A percentile compares a stretch with the other conserved stretches of the same genome.
These are phyloP conservation scores for Thryonomys swinderianus DNA, from an alignment of 2,113 vertebrate species.

Conservation along the genomic window DNA sequence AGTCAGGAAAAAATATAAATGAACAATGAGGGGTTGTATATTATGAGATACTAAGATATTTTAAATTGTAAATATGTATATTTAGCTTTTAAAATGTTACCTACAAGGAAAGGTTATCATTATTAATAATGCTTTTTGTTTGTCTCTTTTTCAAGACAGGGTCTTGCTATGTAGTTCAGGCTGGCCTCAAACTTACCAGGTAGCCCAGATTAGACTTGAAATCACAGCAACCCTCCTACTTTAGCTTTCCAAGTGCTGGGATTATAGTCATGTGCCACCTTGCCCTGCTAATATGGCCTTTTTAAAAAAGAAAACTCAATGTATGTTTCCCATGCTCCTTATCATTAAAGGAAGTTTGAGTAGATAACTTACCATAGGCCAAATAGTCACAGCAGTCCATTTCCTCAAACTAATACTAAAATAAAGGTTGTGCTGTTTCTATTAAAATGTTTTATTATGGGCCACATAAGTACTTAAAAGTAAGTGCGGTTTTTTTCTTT, in stretches of 20 bases:
- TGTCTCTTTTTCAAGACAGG: too few relatives aligned
- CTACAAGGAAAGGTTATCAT: background rate
- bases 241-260: too few relatives aligned
- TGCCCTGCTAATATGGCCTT: background rate
- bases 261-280: too few relatives aligned
- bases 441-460: background rate
- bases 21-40: background rate
- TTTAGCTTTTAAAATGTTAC: conserved; percentile 13
- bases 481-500: too few relatives aligned
- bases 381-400: background rate
- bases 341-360: background rate
- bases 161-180: too few relatives aligned
- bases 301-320: background rate
- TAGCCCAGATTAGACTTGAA: too few relatives aligned
- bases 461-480: background rate
- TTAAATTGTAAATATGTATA: background rate
- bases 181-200: too few relatives aligned
- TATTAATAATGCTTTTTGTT: background rate
- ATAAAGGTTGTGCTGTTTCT: background rate
- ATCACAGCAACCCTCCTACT: too few relatives aligned
- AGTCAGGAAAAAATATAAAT: background rate
- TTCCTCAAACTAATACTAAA: conserved; percentile 37
- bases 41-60: background rate
- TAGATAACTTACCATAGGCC: background rate
- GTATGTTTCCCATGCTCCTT: background rate